Evolutionary conservation across 2,888 invertebrate species (phyloP), one percentile per base, ranked within the genome.

Genomic region (Xestia rhomboidea): DNA sequence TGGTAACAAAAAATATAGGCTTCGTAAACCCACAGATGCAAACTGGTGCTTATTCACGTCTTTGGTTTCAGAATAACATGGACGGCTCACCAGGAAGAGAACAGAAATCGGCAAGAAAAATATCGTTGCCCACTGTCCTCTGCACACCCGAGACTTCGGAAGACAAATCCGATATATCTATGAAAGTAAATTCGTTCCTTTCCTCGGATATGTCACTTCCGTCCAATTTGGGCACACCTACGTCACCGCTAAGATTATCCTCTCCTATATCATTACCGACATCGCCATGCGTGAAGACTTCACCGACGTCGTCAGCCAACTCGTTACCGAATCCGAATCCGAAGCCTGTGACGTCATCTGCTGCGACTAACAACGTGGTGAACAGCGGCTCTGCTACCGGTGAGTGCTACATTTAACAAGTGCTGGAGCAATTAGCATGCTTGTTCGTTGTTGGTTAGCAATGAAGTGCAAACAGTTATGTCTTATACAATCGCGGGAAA

Each of bases 381-480:
- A 93, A 95, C 79, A 82, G 92, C 24, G 94, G 95, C 54, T 96
- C 96, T 1, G 95, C 96, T 74, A 96, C 96, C 34, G 96, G 96
- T 96, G 88, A 94, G 96, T 93, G 64, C 54, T 75, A 77, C 24
- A 74, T 68, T 73, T 81, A 73, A 81, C 72, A 71, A 76, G 72
- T 77, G 54, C 38, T 74, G 44, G 54, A 73, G 68, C 49, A 81
- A 77, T 77, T 81, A 69, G 68, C 66, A 68, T 68, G n/a, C 54
- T 11, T 76, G 63, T 76, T 77, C 18, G 44, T 72, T 72, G 57
- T 76, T 82, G 49, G 44, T 83, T 82, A 70, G 70, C 70, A 62
- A 3, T 66, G 3, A 67, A 46, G 44, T 78, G 73, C 62, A 62
- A 85, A 76, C 66, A 60, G 5, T 1, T 51, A 3, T 24, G 63